Conservation (phyloP, 2,888 invertebrate species). For the Gandaritis pyraliata region DNA sequence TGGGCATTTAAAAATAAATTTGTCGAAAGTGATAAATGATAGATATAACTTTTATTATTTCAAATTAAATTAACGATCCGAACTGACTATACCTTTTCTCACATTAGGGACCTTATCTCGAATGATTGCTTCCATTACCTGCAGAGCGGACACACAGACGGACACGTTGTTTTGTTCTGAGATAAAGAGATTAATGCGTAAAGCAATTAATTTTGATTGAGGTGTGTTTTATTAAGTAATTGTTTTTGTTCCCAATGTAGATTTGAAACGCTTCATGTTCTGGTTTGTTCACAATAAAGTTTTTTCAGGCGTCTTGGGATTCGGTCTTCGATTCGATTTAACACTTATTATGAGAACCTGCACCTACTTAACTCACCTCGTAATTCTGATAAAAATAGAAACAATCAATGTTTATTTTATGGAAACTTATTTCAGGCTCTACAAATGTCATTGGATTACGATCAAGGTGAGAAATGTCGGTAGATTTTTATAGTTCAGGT, state of each 20-base stretch:
- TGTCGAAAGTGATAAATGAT: slow-evolving; percentile 84
- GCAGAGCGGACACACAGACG: slow-evolving; percentile 62
- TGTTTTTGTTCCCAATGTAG: slow-evolving; percentile 78
- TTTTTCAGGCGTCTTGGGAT: slow-evolving; percentile 36
- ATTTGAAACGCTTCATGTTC: slow-evolving; percentile 71
- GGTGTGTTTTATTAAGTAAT: slow-evolving; percentile 83
- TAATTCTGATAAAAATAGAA: not conserved
- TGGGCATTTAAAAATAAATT: slow-evolving; percentile 84
- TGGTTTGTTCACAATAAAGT: slow-evolving; percentile 54
- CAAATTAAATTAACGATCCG: slow-evolving; percentile 83
- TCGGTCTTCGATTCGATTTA: slow-evolving; percentile 13
- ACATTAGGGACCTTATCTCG: slow-evolving; percentile 83
- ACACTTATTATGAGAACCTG: slow-evolving; percentile 5
- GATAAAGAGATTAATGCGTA: slow-evolving; percentile 83
- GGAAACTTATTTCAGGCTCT: not conserved
- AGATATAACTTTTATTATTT: slow-evolving; percentile 83
- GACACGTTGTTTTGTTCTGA: slow-evolving; percentile 78
- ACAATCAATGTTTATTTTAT: not conserved
- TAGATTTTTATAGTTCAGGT: slow-evolving; percentile 38
- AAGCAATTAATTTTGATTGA: slow-evolving; percentile 84
- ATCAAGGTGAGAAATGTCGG: slow-evolving; percentile 25
- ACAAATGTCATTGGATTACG: slow-evolving; percentile 11
- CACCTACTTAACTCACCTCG: not conserved
- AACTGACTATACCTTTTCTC: slow-evolving; percentile 81
- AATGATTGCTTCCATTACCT: slow-evolving; percentile 84